Evolutionary conservation across 2,888 invertebrate genomes (phyloP).

Genomic region (Drosophila atripex): DNA sequence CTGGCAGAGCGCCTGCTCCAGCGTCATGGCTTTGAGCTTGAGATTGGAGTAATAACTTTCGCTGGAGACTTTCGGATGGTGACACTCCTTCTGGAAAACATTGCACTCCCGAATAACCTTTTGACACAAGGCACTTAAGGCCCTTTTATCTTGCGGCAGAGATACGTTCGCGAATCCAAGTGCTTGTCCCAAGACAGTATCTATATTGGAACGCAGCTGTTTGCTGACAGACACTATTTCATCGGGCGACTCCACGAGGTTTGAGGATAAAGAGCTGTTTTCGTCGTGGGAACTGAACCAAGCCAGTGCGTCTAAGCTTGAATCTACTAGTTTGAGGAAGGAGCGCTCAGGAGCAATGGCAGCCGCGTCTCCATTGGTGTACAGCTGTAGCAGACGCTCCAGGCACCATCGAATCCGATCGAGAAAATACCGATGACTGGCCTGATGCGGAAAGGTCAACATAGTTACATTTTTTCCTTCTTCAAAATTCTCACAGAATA

Average conservation of each 20-base stretch:
- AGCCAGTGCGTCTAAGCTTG: slow-evolving; percentile 68
- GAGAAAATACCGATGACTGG: slow-evolving; percentile 80
- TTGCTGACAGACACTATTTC: slow-evolving; percentile 64
- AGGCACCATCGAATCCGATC: slow-evolving; percentile 82
- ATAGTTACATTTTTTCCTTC: neutral
- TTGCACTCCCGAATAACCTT: slow-evolving; percentile 81
- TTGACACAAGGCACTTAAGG: slow-evolving; percentile 81
- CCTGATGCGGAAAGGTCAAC: slow-evolving; percentile 48
- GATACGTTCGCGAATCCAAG: slow-evolving; percentile 83
- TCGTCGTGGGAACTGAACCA: slow-evolving; percentile 70
- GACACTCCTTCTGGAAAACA: slow-evolving; percentile 79
- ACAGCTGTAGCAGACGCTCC: slow-evolving; percentile 59
- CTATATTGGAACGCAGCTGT: slow-evolving; percentile 74
- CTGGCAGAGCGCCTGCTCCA: slow-evolving; percentile 80
- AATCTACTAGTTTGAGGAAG: slow-evolving; percentile 78
- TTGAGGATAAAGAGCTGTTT: slow-evolving; percentile 16
- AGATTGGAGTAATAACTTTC: slow-evolving; percentile 64
- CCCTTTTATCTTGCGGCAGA: slow-evolving; percentile 79
- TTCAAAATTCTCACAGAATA: neutral
- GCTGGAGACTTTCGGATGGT: slow-evolving; percentile 18
- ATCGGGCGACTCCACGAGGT: neutral
- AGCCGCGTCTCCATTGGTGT: neutral
- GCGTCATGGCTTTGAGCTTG: slow-evolving; percentile 77
- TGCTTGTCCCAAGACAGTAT: slow-evolving; percentile 79
- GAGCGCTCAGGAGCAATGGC: slow-evolving; percentile 60